A percentile compares a stretch with the other conserved stretches of the same genome.
These are phyloP conservation scores for Nudaria mundana DNA, from an alignment of 2,888 invertebrate species.

Conservation along the genomic window DNA sequence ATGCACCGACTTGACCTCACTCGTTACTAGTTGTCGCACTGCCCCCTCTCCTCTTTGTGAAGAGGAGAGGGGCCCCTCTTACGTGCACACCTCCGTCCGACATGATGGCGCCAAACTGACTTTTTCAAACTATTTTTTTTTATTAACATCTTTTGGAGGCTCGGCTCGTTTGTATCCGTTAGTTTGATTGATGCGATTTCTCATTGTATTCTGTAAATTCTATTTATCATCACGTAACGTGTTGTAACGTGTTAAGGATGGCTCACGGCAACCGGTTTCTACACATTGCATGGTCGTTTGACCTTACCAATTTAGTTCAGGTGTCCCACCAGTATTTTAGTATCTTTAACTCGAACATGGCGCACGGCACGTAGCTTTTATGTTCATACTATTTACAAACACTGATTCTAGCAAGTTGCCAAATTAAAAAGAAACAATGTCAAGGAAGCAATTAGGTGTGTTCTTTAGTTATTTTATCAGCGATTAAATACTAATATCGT, in stretches of 20 bases:
- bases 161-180: background rate
- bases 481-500: no score
- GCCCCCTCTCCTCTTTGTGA: slow-evolving; percentile 30
- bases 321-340: slow-evolving; percentile 11
- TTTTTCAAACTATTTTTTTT: slow-evolving; percentile 8
- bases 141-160: slow-evolving; percentile 2
- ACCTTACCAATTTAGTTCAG: slow-evolving; percentile 6
- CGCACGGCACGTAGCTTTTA: slow-evolving; percentile 19
- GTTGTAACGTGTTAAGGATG: slow-evolving; percentile 8
- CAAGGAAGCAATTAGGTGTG: slow-evolving; percentile 9
- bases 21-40: slow-evolving; percentile 43
- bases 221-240: background rate
- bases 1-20: slow-evolving; percentile 69
- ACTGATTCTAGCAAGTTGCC: slow-evolving; percentile 9
- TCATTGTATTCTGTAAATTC: background rate
- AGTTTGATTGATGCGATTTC: background rate
- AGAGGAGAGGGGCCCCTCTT: slow-evolving; percentile 24
- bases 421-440: slow-evolving; percentile 23
- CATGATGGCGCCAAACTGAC: slow-evolving; percentile 63
- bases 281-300: slow-evolving; percentile 7
- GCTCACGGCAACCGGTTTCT: slow-evolving; percentile 7
- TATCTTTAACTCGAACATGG: slow-evolving; percentile 17
- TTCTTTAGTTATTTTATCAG: slow-evolving; percentile 12
- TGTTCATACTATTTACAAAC: slow-evolving; percentile 17
- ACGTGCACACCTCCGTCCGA: slow-evolving; percentile 50